Percentiles rank a stretch among this genome's conserved stretches.
Evolutionary conservation across 2,888 invertebrate genomes (phyloP).

Genomic region (Ochropleura leucogaster): DNA sequence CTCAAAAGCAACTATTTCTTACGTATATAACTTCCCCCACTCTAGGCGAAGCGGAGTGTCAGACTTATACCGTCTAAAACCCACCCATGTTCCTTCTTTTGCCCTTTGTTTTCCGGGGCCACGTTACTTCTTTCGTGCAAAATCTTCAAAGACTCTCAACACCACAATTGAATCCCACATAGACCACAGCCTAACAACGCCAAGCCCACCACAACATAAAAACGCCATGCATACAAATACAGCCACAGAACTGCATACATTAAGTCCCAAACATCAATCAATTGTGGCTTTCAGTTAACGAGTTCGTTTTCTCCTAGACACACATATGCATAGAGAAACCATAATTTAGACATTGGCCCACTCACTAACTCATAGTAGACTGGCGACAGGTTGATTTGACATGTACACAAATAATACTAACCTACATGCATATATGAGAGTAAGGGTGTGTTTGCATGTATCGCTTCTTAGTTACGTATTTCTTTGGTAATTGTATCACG

Average conservation of each 20-base stretch:
- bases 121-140: not conserved
- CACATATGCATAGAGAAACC: conserved; percentile 87
- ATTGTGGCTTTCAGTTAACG: conserved; percentile 76
- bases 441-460: conserved; percentile 46
- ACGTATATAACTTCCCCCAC: too few species aligned
- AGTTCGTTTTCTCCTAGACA: conserved; percentile 78
- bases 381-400: conserved; percentile 82
- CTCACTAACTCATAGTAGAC: conserved; percentile 83
- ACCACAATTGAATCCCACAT: conserved; percentile 4
- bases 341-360: conserved; percentile 85
- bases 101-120: too few species aligned
- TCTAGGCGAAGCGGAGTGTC: too few species aligned
- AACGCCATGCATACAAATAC: conserved; percentile 49
- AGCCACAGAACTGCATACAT: conserved; percentile 60
- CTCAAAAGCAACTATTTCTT: too few species aligned
- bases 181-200: conserved; percentile 18
- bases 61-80: too few species aligned
- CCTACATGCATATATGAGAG: conserved; percentile 62
- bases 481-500: not conserved
- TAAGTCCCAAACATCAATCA: conserved; percentile 75
- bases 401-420: conserved; percentile 81
- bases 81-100: too few species aligned
- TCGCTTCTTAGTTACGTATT: not conserved
- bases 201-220: conserved; percentile 44
- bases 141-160: not conserved